Evolutionary conservation across 2,797 vertebrate genomes (phyloP).

Genomic region (Sebastes itinus): DNA sequence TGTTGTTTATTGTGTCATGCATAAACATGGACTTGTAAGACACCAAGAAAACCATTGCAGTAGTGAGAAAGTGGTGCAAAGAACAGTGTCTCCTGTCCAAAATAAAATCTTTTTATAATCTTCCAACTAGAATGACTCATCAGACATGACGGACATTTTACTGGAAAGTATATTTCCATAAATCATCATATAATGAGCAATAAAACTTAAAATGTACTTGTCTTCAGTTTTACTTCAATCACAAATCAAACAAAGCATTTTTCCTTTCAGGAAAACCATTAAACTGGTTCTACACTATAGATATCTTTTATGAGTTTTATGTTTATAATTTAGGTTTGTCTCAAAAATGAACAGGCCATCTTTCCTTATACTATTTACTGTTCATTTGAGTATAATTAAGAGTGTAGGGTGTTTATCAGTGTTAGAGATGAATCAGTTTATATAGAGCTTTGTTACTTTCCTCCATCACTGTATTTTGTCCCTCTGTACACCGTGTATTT

Average conservation of each 20-base stretch:
- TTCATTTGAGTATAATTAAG: background rate
- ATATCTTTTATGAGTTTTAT: background rate
- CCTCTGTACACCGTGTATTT: rapidly evolving
- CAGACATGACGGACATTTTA: background rate
- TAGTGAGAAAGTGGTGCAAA: background rate
- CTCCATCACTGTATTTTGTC: background rate
- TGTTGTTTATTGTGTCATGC: background rate
- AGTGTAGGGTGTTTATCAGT: background rate
- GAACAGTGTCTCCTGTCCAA: background rate
- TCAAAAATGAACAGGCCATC: too few relatives aligned
- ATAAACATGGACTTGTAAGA: background rate
- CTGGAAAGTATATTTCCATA: background rate
- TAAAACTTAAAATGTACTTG: background rate
- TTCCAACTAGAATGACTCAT: background rate
- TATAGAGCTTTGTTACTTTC: background rate
- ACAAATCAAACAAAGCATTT: background rate
- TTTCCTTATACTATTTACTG: background rate
- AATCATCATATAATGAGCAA: background rate
- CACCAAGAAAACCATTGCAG: background rate
- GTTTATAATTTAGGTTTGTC: background rate
- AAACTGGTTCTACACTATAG: background rate
- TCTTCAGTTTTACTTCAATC: background rate
- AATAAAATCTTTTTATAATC: too few relatives aligned
- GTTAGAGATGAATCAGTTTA: background rate
- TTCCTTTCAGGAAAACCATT: too few relatives aligned